Evolutionary conservation across 2,113 vertebrate species (phyloP).

Genomic region (Climacteris rufus): DNA sequence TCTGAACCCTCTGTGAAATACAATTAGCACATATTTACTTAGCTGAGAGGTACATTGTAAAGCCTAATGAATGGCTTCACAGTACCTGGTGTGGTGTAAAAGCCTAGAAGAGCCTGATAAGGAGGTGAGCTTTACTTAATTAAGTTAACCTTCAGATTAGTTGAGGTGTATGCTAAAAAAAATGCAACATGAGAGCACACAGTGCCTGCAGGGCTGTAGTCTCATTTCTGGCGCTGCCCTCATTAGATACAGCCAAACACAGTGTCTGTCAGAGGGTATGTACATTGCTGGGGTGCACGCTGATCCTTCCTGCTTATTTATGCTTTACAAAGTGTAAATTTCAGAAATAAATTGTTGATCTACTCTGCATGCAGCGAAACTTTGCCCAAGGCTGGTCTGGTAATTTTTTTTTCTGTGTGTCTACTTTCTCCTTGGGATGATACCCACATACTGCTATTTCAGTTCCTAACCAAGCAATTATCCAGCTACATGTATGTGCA

Average conservation of each 20-base stretch:
- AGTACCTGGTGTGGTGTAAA: neutral
- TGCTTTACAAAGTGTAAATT: constrained; percentile 45
- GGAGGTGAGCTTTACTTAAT: constrained; percentile 25
- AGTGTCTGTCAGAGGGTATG: neutral
- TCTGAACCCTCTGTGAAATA: neutral
- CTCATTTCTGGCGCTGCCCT: neutral
- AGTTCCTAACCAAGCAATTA: constrained; percentile 2
- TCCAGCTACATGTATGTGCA: neutral
- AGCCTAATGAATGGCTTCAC: neutral
- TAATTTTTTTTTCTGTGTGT: neutral
- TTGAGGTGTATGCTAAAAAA: neutral
- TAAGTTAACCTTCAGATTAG: constrained; percentile 44
- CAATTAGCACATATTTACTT: neutral
- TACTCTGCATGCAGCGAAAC: neutral
- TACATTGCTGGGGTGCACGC: neutral
- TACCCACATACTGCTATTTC: constrained; percentile 17
- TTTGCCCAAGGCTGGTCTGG: neutral
- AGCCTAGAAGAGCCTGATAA: neutral
- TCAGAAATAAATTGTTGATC: constrained; percentile 41
- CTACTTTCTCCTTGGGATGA: constrained; percentile 5
- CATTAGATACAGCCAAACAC: neutral
- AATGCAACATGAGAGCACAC: neutral
- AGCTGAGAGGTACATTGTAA: neutral
- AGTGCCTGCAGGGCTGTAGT: neutral
- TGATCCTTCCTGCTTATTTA: constrained; percentile 19